phyloP scores from a whole-genome alignment of 2,888 invertebrate species.

The Alcis repandata region DNA sequence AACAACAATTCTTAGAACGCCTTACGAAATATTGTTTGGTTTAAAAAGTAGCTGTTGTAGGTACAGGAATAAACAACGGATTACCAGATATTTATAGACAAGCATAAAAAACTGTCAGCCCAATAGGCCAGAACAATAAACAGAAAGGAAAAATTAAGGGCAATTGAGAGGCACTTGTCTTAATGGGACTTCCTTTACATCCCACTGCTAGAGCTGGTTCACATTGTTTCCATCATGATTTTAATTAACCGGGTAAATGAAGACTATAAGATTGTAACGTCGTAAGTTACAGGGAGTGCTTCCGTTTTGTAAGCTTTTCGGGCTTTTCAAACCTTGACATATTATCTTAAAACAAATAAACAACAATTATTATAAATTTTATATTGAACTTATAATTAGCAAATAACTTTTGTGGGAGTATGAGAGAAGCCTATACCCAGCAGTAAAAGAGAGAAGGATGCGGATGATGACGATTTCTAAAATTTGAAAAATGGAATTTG shows the following conservation, averaged over 20 bases:
- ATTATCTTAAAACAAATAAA: background rate
- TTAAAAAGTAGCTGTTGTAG: background rate
- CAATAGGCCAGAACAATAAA: slow-evolving; percentile 49
- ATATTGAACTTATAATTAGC: too few relatives aligned
- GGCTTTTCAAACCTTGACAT: too few relatives aligned
- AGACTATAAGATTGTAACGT: slow-evolving; percentile 1
- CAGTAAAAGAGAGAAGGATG: too few relatives aligned
- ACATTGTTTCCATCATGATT: slow-evolving; percentile 53
- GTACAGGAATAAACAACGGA: background rate
- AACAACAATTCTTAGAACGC: background rate
- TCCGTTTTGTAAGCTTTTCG: background rate
- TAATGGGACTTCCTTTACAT: slow-evolving; percentile 79
- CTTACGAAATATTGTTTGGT: background rate
- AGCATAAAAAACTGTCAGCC: slow-evolving; percentile 28
- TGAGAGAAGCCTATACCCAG: too few relatives aligned
- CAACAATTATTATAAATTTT: too few relatives aligned
- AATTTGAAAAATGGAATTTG: too few relatives aligned
- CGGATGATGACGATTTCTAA: too few relatives aligned
- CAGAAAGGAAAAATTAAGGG: slow-evolving; percentile 77
- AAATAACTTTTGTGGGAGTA: too few relatives aligned
- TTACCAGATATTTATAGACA: slow-evolving; percentile 4
- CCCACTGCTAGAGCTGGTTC: slow-evolving; percentile 64
- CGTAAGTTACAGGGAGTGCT: background rate
- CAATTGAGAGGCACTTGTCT: slow-evolving; percentile 74
- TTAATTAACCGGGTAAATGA: slow-evolving; percentile 49